Conservation (phyloP, 2,888 invertebrate genomes). For the Fragum sueziense region DNA sequence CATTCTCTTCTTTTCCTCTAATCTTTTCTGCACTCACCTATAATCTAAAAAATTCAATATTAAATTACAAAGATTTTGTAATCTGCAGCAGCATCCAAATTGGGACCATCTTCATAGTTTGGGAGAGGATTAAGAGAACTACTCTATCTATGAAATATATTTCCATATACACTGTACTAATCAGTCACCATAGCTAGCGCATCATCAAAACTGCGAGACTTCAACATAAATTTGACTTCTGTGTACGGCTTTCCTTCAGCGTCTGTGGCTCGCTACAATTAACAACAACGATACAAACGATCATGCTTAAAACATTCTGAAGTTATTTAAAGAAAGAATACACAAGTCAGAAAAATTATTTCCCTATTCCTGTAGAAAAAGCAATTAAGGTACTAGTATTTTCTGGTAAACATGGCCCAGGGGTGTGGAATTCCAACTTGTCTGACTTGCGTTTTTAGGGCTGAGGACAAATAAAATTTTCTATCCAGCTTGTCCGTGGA, state of each 20-base stretch:
- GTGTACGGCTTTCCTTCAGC: slow-evolving; percentile 24
- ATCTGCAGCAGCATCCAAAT: not conserved
- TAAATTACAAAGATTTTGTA: no score
- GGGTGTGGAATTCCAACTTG: no score
- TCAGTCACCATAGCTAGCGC: not conserved
- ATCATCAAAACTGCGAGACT: slow-evolving; percentile 43
- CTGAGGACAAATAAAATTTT: no score
- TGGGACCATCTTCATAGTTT: not conserved
- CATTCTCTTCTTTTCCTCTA: not conserved
- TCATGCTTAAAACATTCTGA: no score
- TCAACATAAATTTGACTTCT: slow-evolving; percentile 42
- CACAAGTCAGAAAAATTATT: no score
- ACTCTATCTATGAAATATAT: not conserved
- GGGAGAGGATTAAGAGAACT: not conserved
- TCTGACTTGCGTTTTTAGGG: no score
- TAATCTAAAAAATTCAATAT: no score
- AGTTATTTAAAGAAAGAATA: no score
- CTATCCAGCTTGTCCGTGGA: no score
- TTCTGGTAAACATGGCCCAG: no score
- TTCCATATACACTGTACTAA: not conserved
- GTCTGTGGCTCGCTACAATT: slow-evolving; percentile 31
- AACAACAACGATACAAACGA: not conserved
- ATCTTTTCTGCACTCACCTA: not conserved
- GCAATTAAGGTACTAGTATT: no score
- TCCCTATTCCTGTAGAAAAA: no score